Percentiles rank a stretch among this genome's conserved stretches.
Conservation (phyloP, 2,797 vertebrate genomes). For the Apodemus agrarius region DNA sequence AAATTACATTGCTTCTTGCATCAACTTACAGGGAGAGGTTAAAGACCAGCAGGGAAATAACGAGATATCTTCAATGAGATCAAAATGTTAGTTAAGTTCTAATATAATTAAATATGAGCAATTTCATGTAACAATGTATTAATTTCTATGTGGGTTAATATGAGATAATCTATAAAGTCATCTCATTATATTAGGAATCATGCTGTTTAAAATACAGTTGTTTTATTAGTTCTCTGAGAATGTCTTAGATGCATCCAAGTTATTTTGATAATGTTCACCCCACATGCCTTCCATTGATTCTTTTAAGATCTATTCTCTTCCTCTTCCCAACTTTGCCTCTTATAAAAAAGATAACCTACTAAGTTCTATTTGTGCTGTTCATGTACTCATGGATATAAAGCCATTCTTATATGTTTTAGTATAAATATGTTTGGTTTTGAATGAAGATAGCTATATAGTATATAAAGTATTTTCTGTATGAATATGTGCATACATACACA, state of each 20-base stretch:
- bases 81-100: not conserved
- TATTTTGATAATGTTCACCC: not conserved
- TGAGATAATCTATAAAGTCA: not conserved
- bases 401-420: not conserved
- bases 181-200: not conserved
- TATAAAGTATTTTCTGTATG: not conserved
- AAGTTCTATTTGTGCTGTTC: not conserved
- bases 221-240: not conserved
- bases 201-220: not conserved
- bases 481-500: not conserved
- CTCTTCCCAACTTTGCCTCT: not conserved
- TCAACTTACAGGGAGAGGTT: not conserved
- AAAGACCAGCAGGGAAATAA: not conserved
- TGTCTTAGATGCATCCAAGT: not conserved
- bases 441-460: not conserved
- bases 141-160: not conserved
- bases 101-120: not conserved
- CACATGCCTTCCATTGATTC: not conserved
- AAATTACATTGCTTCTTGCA: not conserved
- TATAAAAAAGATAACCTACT: not conserved
- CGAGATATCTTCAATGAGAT: not conserved
- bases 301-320: not conserved
- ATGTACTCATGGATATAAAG: not conserved
- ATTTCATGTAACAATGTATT: not conserved
- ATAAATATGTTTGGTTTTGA: not conserved